Conservation (phyloP, 2,113 vertebrate species). For the Typhlomys cinereus region DNA sequence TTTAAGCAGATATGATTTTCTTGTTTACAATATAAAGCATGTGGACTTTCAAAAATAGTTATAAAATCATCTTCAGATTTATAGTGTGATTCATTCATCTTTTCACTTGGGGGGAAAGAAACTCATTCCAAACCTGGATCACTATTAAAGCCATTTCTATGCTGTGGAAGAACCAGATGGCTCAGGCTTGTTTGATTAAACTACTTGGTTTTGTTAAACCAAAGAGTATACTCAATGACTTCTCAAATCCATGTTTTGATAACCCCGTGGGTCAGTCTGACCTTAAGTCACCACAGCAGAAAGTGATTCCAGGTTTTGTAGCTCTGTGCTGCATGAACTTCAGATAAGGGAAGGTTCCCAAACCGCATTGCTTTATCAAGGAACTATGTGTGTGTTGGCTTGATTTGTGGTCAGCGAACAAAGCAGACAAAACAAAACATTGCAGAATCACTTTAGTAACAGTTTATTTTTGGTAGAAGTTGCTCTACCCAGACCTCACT, state of each 20-base stretch:
- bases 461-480: constrained; percentile 46
- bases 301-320: constrained; percentile 11
- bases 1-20: constrained; percentile 22
- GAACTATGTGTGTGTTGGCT: constrained; percentile 58
- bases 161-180: constrained; percentile 54
- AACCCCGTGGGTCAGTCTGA: constrained; percentile 66
- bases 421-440: constrained; percentile 28
- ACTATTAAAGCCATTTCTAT: constrained; percentile 11
- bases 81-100: constrained; percentile 24
- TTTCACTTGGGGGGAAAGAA: constrained; percentile 24
- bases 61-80: constrained; percentile 52
- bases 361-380: constrained; percentile 41
- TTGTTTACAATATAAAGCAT: constrained; percentile 22
- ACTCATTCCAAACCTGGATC: not conserved
- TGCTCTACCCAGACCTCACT: not conserved
- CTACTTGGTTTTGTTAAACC: constrained; percentile 59
- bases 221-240: constrained; percentile 48
- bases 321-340: not conserved
- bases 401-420: not conserved
- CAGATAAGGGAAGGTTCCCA: constrained; percentile 47
- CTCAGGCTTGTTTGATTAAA: constrained; percentile 29
- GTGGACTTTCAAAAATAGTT: constrained; percentile 18
- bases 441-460: constrained; percentile 27
- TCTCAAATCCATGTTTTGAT: constrained; percentile 68
- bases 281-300: constrained; percentile 45